These are phyloP conservation scores for Cremastinae sp. DNA, from an alignment of 2,888 invertebrate species.

Conservation along the genomic window DNA sequence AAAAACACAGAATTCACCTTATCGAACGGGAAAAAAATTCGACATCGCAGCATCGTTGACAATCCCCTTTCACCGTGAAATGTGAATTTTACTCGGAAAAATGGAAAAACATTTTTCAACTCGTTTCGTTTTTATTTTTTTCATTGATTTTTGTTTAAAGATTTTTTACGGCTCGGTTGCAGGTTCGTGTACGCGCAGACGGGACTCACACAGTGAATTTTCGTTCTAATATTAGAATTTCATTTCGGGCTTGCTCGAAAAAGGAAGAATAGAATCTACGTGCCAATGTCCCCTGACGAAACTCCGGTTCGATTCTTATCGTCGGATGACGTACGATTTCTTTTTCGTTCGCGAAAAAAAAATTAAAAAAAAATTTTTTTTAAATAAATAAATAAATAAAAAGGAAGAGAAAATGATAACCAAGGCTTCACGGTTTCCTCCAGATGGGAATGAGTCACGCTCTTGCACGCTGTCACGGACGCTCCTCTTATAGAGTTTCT, in stretches of 20 bases:
- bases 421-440: conserved; percentile 51
- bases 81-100: no score
- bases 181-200: conserved; percentile 47
- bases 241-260: conserved; percentile 39
- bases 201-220: conserved; percentile 62
- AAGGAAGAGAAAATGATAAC: conserved; percentile 40
- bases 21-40: background rate
- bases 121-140: no score
- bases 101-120: no score
- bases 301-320: background rate
- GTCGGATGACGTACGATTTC: no score
- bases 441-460: conserved; percentile 67
- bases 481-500: conserved; percentile 66
- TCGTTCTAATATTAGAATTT: conserved; percentile 70
- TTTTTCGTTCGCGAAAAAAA: no score
- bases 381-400: background rate
- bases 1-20: background rate
- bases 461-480: conserved; percentile 64
- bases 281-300: conserved; percentile 7
- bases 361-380: no score
- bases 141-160: no score
- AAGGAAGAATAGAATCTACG: conserved; percentile 12
- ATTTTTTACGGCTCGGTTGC: conserved; percentile 3
- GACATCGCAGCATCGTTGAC: background rate
- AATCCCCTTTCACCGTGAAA: no score